phyloP scores from a whole-genome alignment of 2,113 vertebrate species.

The Cynoglossus semilaevis region DNA sequence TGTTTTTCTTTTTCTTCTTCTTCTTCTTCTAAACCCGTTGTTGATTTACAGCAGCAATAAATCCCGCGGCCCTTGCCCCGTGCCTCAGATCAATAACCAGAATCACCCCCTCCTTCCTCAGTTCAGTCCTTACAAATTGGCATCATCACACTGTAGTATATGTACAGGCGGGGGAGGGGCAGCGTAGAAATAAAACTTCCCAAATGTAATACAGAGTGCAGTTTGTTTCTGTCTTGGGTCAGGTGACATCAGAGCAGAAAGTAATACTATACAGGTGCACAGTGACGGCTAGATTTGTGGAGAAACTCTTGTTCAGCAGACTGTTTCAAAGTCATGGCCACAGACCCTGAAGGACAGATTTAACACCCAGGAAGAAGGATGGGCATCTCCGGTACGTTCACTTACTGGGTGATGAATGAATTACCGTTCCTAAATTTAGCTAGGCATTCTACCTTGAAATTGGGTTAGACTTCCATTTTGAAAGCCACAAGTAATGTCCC shows the following conservation, averaged over 20 bases:
- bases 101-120: too few species aligned
- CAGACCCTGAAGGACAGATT: constrained; percentile 75
- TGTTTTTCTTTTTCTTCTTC: too few species aligned
- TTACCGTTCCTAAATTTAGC: constrained; percentile 76
- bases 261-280: constrained; percentile 3
- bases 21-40: neutral
- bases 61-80: neutral
- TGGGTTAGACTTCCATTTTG: constrained; percentile 64
- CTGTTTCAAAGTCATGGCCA: constrained; percentile 72
- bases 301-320: constrained; percentile 57
- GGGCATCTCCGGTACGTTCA: constrained; percentile 68
- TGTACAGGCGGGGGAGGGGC: neutral
- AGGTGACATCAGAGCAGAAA: constrained; percentile 6
- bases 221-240: neutral
- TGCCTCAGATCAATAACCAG: too few species aligned
- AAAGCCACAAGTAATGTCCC: constrained; percentile 55
- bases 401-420: constrained; percentile 77
- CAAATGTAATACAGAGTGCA: too few species aligned
- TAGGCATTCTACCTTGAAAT: constrained; percentile 79
- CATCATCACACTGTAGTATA: constrained; percentile 16
- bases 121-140: constrained; percentile 39
- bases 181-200: neutral
- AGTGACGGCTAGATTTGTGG: constrained; percentile 44
- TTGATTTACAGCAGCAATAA: constrained; percentile 51
- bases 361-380: constrained; percentile 71